A percentile compares a stretch with the other conserved stretches of the same genome.
Evolutionary conservation across 2,113 vertebrate species (phyloP).

Genomic region (Corvus moneduloides): DNA sequence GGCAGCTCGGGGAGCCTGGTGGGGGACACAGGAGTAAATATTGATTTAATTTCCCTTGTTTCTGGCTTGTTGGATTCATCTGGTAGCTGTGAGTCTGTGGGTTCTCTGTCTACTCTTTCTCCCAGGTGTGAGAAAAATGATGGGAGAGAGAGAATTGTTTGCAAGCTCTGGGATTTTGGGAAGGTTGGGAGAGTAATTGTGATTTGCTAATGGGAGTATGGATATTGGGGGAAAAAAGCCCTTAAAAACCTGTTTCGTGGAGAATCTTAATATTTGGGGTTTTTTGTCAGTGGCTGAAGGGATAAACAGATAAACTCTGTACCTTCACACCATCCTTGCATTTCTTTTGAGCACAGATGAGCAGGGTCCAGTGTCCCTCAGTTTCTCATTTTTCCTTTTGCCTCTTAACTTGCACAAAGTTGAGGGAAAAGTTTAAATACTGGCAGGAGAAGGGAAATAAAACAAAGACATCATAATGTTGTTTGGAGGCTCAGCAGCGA

Average conservation of each 20-base stretch:
- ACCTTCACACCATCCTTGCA: not conserved
- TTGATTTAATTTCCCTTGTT: not conserved
- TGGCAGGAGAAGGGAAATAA: not conserved
- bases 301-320: not conserved
- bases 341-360: not conserved
- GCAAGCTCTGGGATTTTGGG: not conserved
- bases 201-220: not conserved
- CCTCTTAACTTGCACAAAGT: not conserved
- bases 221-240: not conserved
- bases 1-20: not conserved
- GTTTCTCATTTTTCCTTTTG: not conserved
- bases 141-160: not conserved
- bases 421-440: not conserved
- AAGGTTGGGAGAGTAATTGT: not conserved
- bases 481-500: not conserved
- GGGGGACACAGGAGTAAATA: not conserved
- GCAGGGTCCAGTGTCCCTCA: not conserved
- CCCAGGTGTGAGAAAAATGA: not conserved
- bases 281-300: not conserved
- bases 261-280: not conserved
- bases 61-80: not conserved
- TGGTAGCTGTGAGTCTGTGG: not conserved
- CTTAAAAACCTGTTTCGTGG: not conserved
- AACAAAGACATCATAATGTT: rapidly evolving
- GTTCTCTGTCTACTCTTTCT: not conserved